A percentile compares a stretch with the other conserved stretches of the same genome.
Evolutionary conservation across 2,113 vertebrate species (phyloP).

Genomic region (Malaclemys terrapin): DNA sequence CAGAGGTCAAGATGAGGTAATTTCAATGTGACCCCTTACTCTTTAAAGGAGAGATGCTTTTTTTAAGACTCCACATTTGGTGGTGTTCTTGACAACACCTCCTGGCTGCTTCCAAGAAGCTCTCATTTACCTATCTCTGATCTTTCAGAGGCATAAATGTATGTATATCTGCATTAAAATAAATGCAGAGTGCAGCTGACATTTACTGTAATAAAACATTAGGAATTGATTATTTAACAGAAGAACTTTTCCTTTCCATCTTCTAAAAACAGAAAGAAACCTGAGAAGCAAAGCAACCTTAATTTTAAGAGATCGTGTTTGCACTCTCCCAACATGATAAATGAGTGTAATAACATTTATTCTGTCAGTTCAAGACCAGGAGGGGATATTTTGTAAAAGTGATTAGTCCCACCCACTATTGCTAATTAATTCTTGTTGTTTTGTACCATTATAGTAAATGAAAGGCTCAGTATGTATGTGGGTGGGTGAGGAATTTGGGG

Average conservation of each 20-base stretch:
- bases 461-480: background rate
- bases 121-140: background rate
- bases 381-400: background rate
- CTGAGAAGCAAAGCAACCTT: background rate
- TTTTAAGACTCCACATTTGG: background rate
- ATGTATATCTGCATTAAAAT: background rate
- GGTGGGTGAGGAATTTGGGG: background rate
- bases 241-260: fast-evolving
- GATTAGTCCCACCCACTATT: background rate
- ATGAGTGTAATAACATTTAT: background rate
- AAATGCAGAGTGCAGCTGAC: background rate
- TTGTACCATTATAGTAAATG: slow-evolving; percentile 3
- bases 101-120: background rate
- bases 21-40: background rate
- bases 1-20: background rate
- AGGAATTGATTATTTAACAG: background rate
- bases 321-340: background rate
- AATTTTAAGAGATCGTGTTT: background rate
- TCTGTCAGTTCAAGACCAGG: background rate
- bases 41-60: background rate
- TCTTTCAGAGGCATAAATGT: background rate
- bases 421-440: background rate
- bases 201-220: background rate
- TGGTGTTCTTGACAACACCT: background rate
- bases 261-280: background rate